Evolutionary conservation across 2,888 invertebrate genomes (phyloP).

Genomic region (Timema cristinae): DNA sequence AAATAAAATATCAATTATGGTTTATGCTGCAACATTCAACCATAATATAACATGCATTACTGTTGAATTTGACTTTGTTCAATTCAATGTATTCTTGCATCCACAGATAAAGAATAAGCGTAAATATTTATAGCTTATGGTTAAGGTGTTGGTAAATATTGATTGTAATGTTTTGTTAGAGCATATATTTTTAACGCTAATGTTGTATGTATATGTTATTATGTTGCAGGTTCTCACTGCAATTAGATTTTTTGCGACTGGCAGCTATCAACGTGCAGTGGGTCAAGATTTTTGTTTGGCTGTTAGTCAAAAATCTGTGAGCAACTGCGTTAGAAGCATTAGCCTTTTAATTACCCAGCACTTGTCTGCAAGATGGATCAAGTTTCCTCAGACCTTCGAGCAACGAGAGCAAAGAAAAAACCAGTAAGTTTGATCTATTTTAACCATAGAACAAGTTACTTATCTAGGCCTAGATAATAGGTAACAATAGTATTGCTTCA

Average conservation of each 20-base stretch:
- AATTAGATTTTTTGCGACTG: slow-evolving; percentile 22
- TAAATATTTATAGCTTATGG: no score
- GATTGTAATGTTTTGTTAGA: background rate
- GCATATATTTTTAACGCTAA: background rate
- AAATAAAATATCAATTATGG: background rate
- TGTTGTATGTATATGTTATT: background rate
- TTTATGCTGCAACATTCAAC: no score
- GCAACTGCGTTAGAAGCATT: slow-evolving; percentile 17
- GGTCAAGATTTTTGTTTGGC: slow-evolving; percentile 20
- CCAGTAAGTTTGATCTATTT: background rate
- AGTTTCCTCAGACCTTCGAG: slow-evolving; percentile 18
- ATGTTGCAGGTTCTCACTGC: slow-evolving; percentile 22
- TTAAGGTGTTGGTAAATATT: no score
- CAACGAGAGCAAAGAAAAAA: background rate
- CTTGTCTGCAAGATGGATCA: slow-evolving; percentile 22
- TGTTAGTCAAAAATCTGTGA: slow-evolving; percentile 15
- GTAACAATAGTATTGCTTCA: no score
- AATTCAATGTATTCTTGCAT: no score
- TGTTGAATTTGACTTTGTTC: no score
- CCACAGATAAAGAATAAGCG: no score
- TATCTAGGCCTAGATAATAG: no score
- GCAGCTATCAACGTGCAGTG: slow-evolving; percentile 21
- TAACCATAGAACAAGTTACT: background rate
- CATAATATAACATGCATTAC: no score
- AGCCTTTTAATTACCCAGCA: slow-evolving; percentile 14